phyloP scores from a whole-genome alignment of 1,140 invertebrate genomes.

The Trachelipus rathkii region DNA sequence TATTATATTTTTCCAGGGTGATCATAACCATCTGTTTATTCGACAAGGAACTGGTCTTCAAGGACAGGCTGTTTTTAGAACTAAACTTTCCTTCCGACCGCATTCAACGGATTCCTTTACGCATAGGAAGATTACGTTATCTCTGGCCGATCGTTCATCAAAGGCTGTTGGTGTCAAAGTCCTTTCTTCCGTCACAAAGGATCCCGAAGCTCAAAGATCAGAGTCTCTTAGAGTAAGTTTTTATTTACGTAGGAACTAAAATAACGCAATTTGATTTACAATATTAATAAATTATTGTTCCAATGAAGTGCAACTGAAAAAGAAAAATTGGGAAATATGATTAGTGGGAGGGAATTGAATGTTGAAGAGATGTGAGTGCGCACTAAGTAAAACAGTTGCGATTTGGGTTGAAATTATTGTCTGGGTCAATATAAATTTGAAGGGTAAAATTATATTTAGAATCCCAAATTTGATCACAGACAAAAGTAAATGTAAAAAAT shows the following conservation, averaged over 20 bases:
- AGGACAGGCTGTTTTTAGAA: conserved; percentile 93
- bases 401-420: no score
- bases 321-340: no score
- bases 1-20: conserved; percentile 60
- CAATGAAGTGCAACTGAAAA: no score
- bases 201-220: conserved; percentile 85
- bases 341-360: no score
- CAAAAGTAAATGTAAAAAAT: no score
- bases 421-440: no score
- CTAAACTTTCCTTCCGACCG: conserved; percentile 92
- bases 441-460: no score
- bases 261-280: no score
- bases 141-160: conserved; percentile 90
- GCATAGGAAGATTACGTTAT: conserved; percentile 97
- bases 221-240: conserved; percentile 52
- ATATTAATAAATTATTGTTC: no score
- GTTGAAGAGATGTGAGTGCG: no score
- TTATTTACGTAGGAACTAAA: background rate
- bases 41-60: conserved; percentile 96
- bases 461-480: no score
- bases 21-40: conserved; percentile 92
- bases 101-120: conserved; percentile 98
- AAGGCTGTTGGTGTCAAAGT: conserved; percentile 96
- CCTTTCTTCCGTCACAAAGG: conserved; percentile 83
- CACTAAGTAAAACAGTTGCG: no score